phyloP scores from a whole-genome alignment of 2,888 invertebrate species.

The Dryocosmus kuriphilus region DNA sequence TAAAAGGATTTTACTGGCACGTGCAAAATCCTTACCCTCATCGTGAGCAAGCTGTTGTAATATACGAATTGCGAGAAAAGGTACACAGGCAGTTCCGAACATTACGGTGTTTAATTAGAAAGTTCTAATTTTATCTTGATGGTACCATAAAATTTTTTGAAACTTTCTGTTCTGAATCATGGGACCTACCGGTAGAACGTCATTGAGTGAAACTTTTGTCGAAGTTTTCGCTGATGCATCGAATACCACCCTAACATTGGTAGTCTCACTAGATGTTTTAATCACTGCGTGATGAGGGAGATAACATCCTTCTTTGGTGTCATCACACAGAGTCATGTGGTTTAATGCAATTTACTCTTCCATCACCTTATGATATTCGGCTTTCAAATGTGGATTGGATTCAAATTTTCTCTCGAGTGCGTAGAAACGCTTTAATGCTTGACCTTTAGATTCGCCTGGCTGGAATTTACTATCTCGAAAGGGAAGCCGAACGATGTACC shows the following conservation, averaged over 20 bases:
- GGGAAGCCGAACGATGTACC: background rate
- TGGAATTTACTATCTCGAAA: background rate
- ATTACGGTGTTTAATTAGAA: too few species aligned
- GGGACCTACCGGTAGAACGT: background rate
- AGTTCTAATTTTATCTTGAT: too few species aligned
- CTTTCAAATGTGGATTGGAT: background rate
- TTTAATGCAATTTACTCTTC: background rate
- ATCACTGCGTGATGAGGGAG: conserved; percentile 24
- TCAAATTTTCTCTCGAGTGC: background rate
- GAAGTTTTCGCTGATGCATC: conserved; percentile 40
- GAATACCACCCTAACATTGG: conserved; percentile 17
- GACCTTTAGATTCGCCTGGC: background rate
- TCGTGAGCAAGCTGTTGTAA: too few species aligned
- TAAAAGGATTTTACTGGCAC: too few species aligned
- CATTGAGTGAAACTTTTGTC: background rate
- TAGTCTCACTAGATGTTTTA: background rate
- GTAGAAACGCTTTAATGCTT: background rate
- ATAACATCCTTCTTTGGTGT: background rate
- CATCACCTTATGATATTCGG: background rate
- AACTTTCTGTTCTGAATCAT: background rate
- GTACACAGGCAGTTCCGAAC: too few species aligned
- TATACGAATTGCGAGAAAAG: too few species aligned
- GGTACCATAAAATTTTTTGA: too few species aligned
- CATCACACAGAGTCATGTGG: conserved; percentile 1
- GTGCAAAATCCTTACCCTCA: too few species aligned